Percentiles rank a stretch among this genome's conserved stretches.
Evolutionary conservation across 2,797 vertebrate genomes (phyloP).

Genomic region (Triplophysa yarkandensis): DNA sequence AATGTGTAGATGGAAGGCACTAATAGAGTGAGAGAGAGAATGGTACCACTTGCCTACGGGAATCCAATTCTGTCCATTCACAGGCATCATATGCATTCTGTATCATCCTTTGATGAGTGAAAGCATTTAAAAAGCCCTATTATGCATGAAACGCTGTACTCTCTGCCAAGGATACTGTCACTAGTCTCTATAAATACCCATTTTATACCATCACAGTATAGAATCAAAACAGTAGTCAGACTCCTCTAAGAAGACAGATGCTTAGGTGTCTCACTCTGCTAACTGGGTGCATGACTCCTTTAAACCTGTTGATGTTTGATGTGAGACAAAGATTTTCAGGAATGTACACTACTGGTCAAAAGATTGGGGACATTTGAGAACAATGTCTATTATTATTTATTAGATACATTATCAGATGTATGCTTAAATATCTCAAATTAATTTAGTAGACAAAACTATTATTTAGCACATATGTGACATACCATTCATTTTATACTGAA

Average conservation of each 20-base stretch:
- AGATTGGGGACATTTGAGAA: too few species aligned
- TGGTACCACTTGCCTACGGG: neutral
- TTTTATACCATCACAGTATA: slow-evolving; percentile 19
- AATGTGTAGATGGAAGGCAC: neutral
- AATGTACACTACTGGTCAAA: too few species aligned
- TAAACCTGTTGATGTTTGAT: neutral
- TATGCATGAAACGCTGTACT: neutral
- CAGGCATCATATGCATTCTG: slow-evolving; percentile 14
- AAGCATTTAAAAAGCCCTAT: slow-evolving; percentile 28
- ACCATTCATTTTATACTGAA: too few species aligned
- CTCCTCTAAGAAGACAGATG: slow-evolving; percentile 9
- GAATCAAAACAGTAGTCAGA: neutral
- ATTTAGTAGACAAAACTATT: too few species aligned
- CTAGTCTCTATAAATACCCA: slow-evolving; percentile 24
- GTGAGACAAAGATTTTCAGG: neutral
- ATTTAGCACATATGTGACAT: too few species aligned
- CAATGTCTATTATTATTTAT: too few species aligned
- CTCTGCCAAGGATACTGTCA: slow-evolving; percentile 22
- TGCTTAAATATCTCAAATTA: too few species aligned
- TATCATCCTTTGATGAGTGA: slow-evolving; percentile 40
- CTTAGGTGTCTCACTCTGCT: slow-evolving; percentile 19
- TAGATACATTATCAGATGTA: too few species aligned
- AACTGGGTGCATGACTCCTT: slow-evolving; percentile 20
- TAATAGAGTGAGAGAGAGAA: slow-evolving; percentile 22
- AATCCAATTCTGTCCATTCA: slow-evolving; percentile 27